Evolutionary conservation across 2,113 vertebrate genomes (phyloP), one percentile per base, ranked within the genome.

Genomic region (Psophia crepitans): DNA sequence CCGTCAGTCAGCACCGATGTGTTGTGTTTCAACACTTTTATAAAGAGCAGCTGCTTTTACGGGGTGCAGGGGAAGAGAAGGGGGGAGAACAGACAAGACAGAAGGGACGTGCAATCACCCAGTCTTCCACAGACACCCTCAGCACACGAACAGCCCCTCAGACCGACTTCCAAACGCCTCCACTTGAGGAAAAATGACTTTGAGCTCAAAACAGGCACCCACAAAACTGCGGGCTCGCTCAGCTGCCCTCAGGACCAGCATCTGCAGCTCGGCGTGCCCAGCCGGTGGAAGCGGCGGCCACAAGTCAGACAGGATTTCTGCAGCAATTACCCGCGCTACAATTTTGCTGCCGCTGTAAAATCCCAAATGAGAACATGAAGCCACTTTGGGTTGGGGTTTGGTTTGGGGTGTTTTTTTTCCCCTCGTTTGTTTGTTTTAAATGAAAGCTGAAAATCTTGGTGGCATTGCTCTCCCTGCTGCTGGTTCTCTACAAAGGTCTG

Each of bases 141-240:
- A 14, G 58, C 69, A 11, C 74, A 14, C 19, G 6, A 43, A 24
- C 61, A 54, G 20, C 61, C 44, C 6, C 85, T 87, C 71, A 8
- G 30, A 51, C 24, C 27, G 10, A 41, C 41, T 41, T 43, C 71
- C 33, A 30, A 30, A 39, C 0, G 0, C 4, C 61, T 65, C 23
- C 14, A 1, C 30, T 37, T 3, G 39, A 79, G 51, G 32, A 39
- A 39, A 48, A 80, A n/a, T 2, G 5, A 41, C 49, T 58, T 5
- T 3, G 21, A 53, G 77, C 65, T 33, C 48, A 23, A 39, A 43
- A 60, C 0, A 1, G 13, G 85, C 76, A 92, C 64, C 93, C 54
- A 20, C 10, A 15, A 9, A 28, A 28, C 37, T 0, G 7, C 1
- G 4, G 56, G 65, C 21, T 65, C 27, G 1, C 12, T 1, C 1